Evolutionary conservation across 92 coral and sea anemone genomes (phyloP).

Genomic region (Epizoanthus scotinus): DNA sequence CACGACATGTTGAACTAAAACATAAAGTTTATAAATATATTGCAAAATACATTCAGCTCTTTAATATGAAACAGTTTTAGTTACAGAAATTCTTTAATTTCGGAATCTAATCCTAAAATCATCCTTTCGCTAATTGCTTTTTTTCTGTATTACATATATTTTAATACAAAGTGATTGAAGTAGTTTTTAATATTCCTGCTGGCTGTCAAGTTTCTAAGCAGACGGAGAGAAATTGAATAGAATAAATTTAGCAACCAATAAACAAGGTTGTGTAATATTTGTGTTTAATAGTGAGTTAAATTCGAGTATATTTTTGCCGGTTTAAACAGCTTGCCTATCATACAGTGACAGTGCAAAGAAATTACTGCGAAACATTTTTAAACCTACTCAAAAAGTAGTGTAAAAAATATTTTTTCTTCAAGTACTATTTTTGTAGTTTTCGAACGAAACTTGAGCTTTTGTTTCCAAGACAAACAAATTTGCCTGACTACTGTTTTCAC

Average conservation of each 20-base stretch:
- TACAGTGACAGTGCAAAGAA: conserved; percentile 3
- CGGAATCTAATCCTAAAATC: not conserved
- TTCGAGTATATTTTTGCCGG: not conserved
- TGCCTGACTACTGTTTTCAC: not conserved
- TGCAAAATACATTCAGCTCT: not conserved
- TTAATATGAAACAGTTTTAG: not conserved
- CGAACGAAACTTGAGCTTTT: no score
- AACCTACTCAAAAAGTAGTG: not conserved
- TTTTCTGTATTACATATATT: not conserved
- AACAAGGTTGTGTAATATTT: conserved; percentile 18
- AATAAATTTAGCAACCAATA: not conserved
- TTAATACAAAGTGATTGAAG: conserved; percentile 10
- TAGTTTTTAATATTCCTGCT: not conserved
- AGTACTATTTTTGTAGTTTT: no score
- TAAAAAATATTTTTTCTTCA: not conserved
- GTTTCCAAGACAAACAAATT: not conserved
- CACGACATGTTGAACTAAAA: not conserved
- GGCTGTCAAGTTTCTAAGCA: not conserved
- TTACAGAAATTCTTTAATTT: not conserved
- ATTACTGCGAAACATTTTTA: not conserved
- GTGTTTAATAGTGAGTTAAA: conserved; percentile 4
- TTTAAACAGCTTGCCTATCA: conserved; percentile 28
- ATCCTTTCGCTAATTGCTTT: not conserved
- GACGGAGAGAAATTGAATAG: conserved; percentile 8
- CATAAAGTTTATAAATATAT: conserved; percentile 2